Conservation (phyloP, 2,113 vertebrate genomes). For the Phrynosoma platyrhinos region DNA sequence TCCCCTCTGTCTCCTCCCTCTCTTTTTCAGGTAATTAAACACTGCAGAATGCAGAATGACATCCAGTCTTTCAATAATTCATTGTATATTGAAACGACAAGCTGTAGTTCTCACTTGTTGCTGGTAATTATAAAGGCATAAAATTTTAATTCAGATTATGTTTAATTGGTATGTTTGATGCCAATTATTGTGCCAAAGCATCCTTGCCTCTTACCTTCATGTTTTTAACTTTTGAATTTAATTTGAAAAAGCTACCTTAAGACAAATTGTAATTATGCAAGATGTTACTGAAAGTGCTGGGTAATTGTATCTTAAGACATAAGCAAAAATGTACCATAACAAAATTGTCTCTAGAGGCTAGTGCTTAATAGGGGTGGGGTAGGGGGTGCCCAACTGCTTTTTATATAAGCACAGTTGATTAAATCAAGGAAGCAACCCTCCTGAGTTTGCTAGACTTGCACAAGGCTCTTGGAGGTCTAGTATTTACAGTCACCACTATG, state of each 20-base stretch:
- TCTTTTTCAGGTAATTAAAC: slow-evolving; percentile 62
- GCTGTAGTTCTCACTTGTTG: slow-evolving; percentile 67
- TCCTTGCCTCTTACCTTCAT: slow-evolving; percentile 50
- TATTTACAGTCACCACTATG: too few relatives aligned
- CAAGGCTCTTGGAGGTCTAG: too few relatives aligned
- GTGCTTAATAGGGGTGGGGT: background rate
- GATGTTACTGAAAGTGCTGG: slow-evolving; percentile 59
- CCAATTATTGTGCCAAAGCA: slow-evolving; percentile 56
- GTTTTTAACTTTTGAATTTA: slow-evolving; percentile 64
- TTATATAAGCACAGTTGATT: background rate
- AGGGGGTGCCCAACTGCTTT: background rate
- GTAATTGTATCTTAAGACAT: slow-evolving; percentile 33
- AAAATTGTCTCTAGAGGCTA: slow-evolving; percentile 39
- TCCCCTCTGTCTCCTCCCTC: background rate
- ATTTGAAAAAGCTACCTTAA: slow-evolving; percentile 72
- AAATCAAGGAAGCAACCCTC: too few relatives aligned
- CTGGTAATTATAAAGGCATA: slow-evolving; percentile 75
- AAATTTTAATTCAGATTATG: slow-evolving; percentile 68
- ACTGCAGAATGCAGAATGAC: slow-evolving; percentile 62
- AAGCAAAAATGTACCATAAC: slow-evolving; percentile 33
- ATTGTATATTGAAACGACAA: slow-evolving; percentile 69
- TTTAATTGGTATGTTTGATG: slow-evolving; percentile 70
- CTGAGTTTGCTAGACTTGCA: too few relatives aligned
- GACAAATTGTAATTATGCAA: slow-evolving; percentile 68
- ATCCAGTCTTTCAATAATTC: slow-evolving; percentile 69